Base-by-base conservation (phyloP, 2,113 vertebrate genomes). In the Nesoenas mayeri region DNA sequence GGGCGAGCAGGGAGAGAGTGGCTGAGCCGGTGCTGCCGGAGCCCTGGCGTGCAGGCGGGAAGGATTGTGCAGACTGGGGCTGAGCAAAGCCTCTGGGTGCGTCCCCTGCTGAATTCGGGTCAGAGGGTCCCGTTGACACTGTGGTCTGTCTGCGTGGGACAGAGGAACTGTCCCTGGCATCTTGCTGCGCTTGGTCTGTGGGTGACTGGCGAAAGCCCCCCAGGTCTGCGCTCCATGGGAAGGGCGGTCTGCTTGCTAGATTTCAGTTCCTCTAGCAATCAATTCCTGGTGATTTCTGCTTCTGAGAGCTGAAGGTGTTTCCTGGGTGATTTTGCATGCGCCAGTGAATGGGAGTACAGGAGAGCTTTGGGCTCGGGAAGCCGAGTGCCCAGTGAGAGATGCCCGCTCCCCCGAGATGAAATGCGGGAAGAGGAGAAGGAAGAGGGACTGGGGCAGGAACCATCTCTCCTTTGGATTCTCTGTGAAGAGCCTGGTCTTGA, bases 11-110 rank as follows among this genome's bases (percentile, higher is more conserved):
- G 20, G 57, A 57, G 44, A 53, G 20, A 34, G 38, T 26, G 65
- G 71, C 65, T 1, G 1, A 32, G 34, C 21, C 29, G 6, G 12
- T 31, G 57, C 71, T 66, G 53, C 36, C 2, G 0, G 15, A 77
- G 40, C 34, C 6, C 20, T 2, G 15, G 15, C 0, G 3, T 26
- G 40, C 36, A 2, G 3, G 15, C 2, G 6, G 21, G n/a, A 56
- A 58, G 42, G 56, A 14, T 15, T 44, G 61, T 20, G 44, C 16
- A 15, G 21, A 2, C 1, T 5, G 42, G 29, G 3, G 11, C 47
- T 70, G 54, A 82, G 56, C 56, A 57, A 56, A 65, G 44, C 53
- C 54, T 51, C 69, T 51, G 51, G 15, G 22, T 62, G 53, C 2
- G 0, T n/a, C 14, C 11, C 36, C 21, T 18, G 5, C 25, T 12